These are phyloP conservation scores for Pyrrhosoma nymphula DNA, from an alignment of 2,888 invertebrate species.

Conservation along the genomic window DNA sequence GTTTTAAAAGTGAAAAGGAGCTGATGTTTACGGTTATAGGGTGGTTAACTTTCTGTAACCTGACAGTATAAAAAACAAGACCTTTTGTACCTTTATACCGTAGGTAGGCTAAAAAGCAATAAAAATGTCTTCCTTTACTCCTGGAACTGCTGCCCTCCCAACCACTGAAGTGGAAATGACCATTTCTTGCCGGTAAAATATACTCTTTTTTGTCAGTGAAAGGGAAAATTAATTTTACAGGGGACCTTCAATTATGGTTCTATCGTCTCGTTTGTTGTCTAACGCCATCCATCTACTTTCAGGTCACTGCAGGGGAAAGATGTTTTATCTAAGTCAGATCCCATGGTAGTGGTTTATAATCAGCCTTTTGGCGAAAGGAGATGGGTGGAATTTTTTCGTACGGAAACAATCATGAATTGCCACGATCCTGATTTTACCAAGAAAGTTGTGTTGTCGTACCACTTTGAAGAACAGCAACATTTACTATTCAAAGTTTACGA, in stretches of 20 bases:
- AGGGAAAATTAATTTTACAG: neutral
- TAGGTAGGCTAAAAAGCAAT: neutral
- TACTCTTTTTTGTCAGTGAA: neutral
- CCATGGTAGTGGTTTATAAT: conserved; percentile 78
- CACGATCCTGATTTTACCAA: conserved; percentile 80
- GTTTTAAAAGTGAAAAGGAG: no score
- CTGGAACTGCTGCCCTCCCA: conserved; percentile 72
- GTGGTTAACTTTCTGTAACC: neutral
- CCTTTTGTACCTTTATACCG: neutral
- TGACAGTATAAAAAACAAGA: neutral
- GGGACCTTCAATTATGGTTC: neutral
- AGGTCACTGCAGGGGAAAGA: conserved; percentile 79
- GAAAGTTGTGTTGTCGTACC: conserved; percentile 80
- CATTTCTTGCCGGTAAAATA: conserved; percentile 73
- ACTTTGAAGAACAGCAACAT: conserved; percentile 81
- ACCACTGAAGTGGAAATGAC: conserved; percentile 74
- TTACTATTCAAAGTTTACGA: conserved; percentile 79
- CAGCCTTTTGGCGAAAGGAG: conserved; percentile 76
- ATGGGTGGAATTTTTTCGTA: conserved; percentile 77
- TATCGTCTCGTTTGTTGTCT: neutral
- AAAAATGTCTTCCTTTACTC: conserved; percentile 70
- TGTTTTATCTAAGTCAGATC: conserved; percentile 81
- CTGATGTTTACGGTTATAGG: neutral
- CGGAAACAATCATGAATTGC: conserved; percentile 78
- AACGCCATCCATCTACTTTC: conserved; percentile 68